A percentile compares a stretch with the other conserved stretches of the same genome.
Conservation (phyloP, 2,888 invertebrate genomes). For the Xylota sylvarum region DNA sequence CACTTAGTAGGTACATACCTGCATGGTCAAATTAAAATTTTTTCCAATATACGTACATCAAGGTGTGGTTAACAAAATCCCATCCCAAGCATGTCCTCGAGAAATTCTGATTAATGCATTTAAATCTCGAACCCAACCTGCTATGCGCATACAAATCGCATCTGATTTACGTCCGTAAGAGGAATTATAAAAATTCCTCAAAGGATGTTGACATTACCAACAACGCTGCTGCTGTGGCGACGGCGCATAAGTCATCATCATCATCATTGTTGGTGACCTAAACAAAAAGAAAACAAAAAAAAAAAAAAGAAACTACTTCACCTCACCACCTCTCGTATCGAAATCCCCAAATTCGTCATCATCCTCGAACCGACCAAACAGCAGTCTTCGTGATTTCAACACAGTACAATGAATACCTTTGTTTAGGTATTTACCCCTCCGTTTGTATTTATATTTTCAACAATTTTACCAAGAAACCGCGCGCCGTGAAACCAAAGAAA, state of each 20-base stretch:
- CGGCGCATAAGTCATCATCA: slow-evolving; percentile 26
- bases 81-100: slow-evolving; percentile 23
- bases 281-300: slow-evolving; percentile 28
- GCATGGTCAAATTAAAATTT: not conserved
- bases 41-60: slow-evolving; percentile 22
- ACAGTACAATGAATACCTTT: slow-evolving; percentile 47
- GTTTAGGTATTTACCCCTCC: slow-evolving; percentile 46
- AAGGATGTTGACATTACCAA: slow-evolving; percentile 66
- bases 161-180: slow-evolving; percentile 17
- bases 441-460: slow-evolving; percentile 34
- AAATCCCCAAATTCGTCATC: slow-evolving; percentile 55
- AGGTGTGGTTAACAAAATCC: slow-evolving; percentile 52
- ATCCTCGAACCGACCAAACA: slow-evolving; percentile 12
- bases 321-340: slow-evolving; percentile 7
- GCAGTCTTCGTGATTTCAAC: slow-evolving; percentile 23
- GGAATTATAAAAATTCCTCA: slow-evolving; percentile 42
- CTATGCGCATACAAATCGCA: slow-evolving; percentile 61
- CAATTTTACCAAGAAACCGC: slow-evolving; percentile 25
- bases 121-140: slow-evolving; percentile 3
- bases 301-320: slow-evolving; percentile 24
- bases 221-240: not conserved
- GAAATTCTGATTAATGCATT: slow-evolving; percentile 44
- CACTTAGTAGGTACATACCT: not conserved
- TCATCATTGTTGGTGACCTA: slow-evolving; percentile 17
- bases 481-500: slow-evolving; percentile 25